Conservation (phyloP, 92 coral and sea anemone species). For the Epizoanthus scotinus region DNA sequence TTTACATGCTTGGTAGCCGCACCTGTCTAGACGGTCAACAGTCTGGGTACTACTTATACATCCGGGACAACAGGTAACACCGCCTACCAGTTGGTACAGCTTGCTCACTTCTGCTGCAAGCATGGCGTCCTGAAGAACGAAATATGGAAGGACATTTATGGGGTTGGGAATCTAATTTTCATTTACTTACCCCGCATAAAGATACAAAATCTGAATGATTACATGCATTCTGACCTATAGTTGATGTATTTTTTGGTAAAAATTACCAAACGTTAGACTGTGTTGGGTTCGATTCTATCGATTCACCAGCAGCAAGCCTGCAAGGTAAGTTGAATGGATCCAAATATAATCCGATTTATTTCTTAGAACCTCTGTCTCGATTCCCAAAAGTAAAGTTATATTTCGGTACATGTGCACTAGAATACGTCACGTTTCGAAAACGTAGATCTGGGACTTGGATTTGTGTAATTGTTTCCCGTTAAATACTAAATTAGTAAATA, state of each 20-base stretch:
- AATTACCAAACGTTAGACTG: background rate
- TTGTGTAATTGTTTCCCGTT: no score
- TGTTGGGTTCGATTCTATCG: background rate
- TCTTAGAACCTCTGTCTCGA: no score
- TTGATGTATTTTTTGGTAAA: background rate
- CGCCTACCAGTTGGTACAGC: slow-evolving; percentile 20
- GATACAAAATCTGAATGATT: background rate
- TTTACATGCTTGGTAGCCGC: no score
- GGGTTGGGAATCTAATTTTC: background rate
- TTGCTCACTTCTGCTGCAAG: slow-evolving; percentile 7
- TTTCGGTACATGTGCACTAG: no score
- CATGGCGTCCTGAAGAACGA: slow-evolving; percentile 14
- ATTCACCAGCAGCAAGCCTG: no score
- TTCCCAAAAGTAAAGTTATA: no score
- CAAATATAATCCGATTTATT: no score
- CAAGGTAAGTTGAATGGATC: no score
- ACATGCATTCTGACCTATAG: background rate
- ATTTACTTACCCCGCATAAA: background rate
- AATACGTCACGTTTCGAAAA: no score
- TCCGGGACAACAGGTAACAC: slow-evolving; percentile 33
- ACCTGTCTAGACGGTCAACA: background rate
- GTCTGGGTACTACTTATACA: background rate
- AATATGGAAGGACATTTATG: background rate
- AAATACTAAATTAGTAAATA: no score
- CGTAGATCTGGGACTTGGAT: no score